These are phyloP conservation scores for Ormyrus rosae DNA, from an alignment of 2,888 invertebrate species.

Conservation along the genomic window DNA sequence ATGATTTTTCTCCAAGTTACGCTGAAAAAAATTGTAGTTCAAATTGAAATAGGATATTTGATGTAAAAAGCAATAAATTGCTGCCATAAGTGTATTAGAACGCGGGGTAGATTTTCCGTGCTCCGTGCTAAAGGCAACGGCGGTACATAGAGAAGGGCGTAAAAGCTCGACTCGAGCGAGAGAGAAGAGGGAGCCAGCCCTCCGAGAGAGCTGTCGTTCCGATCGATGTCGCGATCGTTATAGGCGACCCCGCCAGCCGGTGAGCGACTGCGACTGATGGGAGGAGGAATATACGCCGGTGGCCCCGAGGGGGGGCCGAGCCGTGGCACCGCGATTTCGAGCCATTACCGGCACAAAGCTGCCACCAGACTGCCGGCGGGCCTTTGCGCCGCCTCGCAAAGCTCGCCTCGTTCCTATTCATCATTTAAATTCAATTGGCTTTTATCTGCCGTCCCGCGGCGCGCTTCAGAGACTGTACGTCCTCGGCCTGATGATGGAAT, in stretches of 20 bases:
- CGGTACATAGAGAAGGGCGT: too few relatives aligned
- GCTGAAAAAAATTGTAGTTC: too few relatives aligned
- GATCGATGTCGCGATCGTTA: constrained; percentile 35
- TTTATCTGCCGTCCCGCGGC: constrained; percentile 72
- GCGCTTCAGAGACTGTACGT: constrained; percentile 54
- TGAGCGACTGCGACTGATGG: background rate
- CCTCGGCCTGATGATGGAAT: constrained; percentile 68
- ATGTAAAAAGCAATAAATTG: too few relatives aligned
- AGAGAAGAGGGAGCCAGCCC: too few relatives aligned
- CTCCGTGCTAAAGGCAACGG: too few relatives aligned
- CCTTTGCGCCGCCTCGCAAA: constrained; percentile 64
- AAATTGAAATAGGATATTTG: too few relatives aligned
- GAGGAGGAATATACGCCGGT: background rate
- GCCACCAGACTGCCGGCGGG: constrained; percentile 75
- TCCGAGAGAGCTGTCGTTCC: background rate
- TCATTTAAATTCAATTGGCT: constrained; percentile 76
- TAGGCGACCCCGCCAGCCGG: background rate
- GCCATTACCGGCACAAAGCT: constrained; percentile 75
- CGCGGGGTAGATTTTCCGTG: too few relatives aligned
- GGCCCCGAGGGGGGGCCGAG: constrained; percentile 3
- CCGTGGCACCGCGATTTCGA: constrained; percentile 67
- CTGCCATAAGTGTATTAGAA: too few relatives aligned
- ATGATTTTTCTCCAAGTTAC: too few relatives aligned
- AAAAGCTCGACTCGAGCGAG: too few relatives aligned
- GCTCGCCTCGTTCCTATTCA: constrained; percentile 74